Percentiles rank a stretch among this genome's conserved stretches.
phyloP scores from a whole-genome alignment of 2,113 vertebrate species.

The Archocentrus centrarchus region DNA sequence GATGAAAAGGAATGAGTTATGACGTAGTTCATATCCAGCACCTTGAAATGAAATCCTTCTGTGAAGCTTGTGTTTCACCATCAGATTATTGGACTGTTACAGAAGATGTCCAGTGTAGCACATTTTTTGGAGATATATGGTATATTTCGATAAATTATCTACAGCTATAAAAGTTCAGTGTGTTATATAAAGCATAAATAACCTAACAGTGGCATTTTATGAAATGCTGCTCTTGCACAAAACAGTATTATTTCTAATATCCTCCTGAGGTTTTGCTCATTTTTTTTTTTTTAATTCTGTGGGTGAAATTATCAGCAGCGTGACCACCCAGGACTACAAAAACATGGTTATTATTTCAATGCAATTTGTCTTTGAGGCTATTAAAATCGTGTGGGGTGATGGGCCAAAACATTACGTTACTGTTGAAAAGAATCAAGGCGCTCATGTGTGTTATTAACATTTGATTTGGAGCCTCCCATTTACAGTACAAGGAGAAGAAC shows the following conservation, averaged over 20 bases:
- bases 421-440: background rate
- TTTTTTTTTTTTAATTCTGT: no score
- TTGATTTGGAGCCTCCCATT: background rate
- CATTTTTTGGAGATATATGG: background rate
- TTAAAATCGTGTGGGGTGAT: background rate
- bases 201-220: background rate
- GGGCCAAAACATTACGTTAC: background rate
- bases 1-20: slow-evolving; percentile 46
- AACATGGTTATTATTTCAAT: background rate
- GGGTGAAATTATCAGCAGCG: background rate
- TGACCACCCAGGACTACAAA: background rate
- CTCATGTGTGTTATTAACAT: background rate
- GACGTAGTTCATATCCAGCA: slow-evolving; percentile 15
- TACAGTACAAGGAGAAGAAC: background rate
- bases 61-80: background rate
- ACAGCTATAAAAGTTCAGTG: background rate
- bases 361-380: no score
- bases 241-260: background rate
- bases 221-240: background rate
- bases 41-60: slow-evolving; percentile 60
- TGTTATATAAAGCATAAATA: background rate
- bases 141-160: background rate
- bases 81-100: background rate
- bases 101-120: background rate
- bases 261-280: background rate